Base-by-base conservation (phyloP, 2,113 vertebrate genomes). In the Pteruthius melanotis region DNA sequence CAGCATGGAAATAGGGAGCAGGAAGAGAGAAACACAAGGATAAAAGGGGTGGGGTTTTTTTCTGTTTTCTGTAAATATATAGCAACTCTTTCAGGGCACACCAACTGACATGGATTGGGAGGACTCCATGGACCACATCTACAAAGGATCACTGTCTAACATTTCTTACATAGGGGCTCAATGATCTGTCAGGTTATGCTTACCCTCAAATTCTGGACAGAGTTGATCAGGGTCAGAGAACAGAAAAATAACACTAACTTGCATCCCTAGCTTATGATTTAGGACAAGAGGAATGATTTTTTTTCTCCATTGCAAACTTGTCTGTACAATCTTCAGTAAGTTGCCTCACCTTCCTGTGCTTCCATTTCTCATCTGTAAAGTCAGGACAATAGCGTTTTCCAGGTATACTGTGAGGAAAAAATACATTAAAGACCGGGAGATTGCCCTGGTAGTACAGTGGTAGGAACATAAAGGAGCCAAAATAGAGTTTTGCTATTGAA, bases 361-460 rank as follows among this genome's bases (percentile, higher is more conserved):
- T 90, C 90, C 71, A 61, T 88, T 94, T 90, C 92, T 86, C 85
- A 94, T 93, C 71, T 95, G 39, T 92, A 74, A 90, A 95, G 83
- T 71, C 59, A 3, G 93, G 88, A 95, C 90, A 96, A 97, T 94
- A 91, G 88, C 76, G 81, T 95, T 96, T 93, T 74, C 56, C 71
- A 94, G 88, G 92, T 95, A 86, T 52, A 95, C 91, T 96, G 95
- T 94, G 96, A 93, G 92, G 82, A 86, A 96, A 95, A 97, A 97
- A 94, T 87, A 94, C 95, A 96, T 96, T 92, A 97, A 96, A 96
- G 95, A 66, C 88, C 24, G 40, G 35, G 90, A 95, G 92, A 93
- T 96, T 90, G 85, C 87, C 76, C 95, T 6, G 21, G 93, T 83
- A 95, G 82, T 96, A 83, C 93, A 83, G 85, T 52, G 68, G 47